A percentile compares a stretch with the other conserved stretches of the same genome.
Evolutionary conservation across 1,140 invertebrate genomes (phyloP).

Genomic region (Penaeus chinensis): DNA sequence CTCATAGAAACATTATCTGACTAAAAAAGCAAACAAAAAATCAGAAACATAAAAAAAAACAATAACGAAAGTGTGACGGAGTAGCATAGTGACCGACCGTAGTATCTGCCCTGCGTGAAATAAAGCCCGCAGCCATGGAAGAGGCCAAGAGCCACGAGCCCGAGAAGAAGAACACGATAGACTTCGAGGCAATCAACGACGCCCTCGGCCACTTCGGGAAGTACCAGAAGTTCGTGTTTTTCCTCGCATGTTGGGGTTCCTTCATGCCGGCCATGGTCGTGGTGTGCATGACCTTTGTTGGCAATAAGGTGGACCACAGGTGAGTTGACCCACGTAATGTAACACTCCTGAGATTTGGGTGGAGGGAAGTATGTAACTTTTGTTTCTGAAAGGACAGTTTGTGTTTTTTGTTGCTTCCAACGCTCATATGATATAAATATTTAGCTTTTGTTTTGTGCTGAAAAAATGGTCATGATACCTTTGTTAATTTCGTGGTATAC

Average conservation of each 20-base stretch:
- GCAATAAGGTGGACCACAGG: slow-evolving; percentile 6
- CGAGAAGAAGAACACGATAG: background rate
- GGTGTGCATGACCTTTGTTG: slow-evolving; percentile 45
- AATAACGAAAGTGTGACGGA: background rate
- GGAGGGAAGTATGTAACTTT: too few relatives aligned
- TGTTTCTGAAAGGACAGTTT: too few relatives aligned
- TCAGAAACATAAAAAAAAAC: background rate
- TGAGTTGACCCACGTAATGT: background rate
- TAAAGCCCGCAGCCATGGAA: too few relatives aligned
- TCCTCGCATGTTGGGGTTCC: slow-evolving; percentile 40
- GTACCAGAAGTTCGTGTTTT: slow-evolving; percentile 42
- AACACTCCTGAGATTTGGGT: too few relatives aligned
- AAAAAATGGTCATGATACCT: too few relatives aligned
- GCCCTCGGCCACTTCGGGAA: slow-evolving; percentile 28
- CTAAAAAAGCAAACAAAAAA: background rate
- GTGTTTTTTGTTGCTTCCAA: too few relatives aligned
- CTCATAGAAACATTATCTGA: background rate
- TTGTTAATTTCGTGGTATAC: too few relatives aligned
- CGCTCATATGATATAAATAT: too few relatives aligned
- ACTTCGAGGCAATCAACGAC: slow-evolving; percentile 39
- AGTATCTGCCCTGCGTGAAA: background rate
- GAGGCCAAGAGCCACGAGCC: too few relatives aligned
- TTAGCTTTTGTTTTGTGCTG: too few relatives aligned
- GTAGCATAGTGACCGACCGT: too few relatives aligned
- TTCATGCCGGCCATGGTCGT: slow-evolving; percentile 55